These are phyloP conservation scores for Prenolepis imparis DNA, from an alignment of 2,888 invertebrate species.

Conservation along the genomic window DNA sequence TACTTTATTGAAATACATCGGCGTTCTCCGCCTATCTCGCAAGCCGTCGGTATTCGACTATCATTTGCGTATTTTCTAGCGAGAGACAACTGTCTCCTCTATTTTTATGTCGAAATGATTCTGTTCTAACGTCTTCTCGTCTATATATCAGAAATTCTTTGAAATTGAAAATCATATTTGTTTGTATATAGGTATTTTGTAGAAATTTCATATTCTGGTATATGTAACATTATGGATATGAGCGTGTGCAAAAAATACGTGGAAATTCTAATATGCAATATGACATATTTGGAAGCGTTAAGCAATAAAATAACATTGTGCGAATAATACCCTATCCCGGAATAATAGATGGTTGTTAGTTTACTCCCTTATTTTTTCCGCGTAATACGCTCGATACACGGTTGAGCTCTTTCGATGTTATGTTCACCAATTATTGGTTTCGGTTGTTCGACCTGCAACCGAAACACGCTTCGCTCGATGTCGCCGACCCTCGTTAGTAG, in stretches of 20 bases:
- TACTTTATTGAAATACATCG: slow-evolving; percentile 72
- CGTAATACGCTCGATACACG: slow-evolving; percentile 46
- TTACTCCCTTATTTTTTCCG: slow-evolving; percentile 32
- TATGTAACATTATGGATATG: neutral
- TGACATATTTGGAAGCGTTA: slow-evolving; percentile 5
- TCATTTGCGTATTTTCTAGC: slow-evolving; percentile 44
- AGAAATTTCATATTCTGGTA: neutral
- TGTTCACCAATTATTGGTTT: slow-evolving; percentile 56
- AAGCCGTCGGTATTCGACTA: slow-evolving; percentile 36
- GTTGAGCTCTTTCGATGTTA: slow-evolving; percentile 43
- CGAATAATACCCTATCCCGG: slow-evolving; percentile 20
- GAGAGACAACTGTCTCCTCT: slow-evolving; percentile 34
- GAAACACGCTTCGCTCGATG: slow-evolving; percentile 62
- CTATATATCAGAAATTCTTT: slow-evolving; percentile 1
- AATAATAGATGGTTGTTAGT: slow-evolving; percentile 45
- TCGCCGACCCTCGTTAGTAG: slow-evolving; percentile 63
- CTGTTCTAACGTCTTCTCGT: neutral
- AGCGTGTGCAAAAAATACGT: neutral
- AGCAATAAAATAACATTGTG: slow-evolving; percentile 30
- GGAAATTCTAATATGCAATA: neutral
- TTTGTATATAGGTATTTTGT: neutral
- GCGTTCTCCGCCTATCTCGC: slow-evolving; percentile 59
- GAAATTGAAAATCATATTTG: neutral
- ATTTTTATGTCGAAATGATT: slow-evolving; percentile 32
- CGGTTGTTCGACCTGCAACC: slow-evolving; percentile 59